Conservation (phyloP, 2,113 vertebrate genomes). For the Bambusicola thoracicus region DNA sequence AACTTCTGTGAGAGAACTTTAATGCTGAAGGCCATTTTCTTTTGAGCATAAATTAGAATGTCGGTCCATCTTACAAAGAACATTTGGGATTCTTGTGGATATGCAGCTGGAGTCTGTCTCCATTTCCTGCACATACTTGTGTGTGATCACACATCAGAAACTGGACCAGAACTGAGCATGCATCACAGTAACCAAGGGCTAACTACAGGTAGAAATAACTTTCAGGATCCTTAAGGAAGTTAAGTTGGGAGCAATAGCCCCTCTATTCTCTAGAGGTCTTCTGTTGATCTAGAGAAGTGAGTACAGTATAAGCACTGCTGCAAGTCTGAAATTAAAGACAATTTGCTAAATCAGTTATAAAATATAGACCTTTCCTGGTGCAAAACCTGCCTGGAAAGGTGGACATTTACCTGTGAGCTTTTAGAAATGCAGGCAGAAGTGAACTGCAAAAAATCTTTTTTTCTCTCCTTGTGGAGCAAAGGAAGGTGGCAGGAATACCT, state of each 20-base stretch:
- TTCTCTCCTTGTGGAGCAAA: background rate
- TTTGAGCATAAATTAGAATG: background rate
- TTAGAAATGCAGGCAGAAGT: background rate
- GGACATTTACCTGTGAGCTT: background rate
- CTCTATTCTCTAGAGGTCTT: background rate
- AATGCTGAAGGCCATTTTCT: background rate
- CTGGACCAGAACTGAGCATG: background rate
- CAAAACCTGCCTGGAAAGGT: background rate
- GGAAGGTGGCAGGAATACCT: no score
- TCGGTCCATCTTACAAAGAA: accelerated
- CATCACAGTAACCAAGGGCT: background rate
- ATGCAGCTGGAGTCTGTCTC: background rate
- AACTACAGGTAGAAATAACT: no score
- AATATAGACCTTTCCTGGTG: background rate
- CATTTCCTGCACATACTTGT: background rate
- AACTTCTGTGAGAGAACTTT: background rate
- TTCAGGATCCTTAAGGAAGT: background rate
- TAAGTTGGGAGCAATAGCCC: background rate
- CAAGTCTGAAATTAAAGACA: background rate
- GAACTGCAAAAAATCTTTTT: background rate
- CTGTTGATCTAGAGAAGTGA: background rate
- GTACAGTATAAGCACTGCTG: background rate
- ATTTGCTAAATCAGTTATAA: background rate
- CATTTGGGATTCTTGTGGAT: background rate
- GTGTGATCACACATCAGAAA: accelerated